Evolutionary conservation across 2,113 vertebrate genomes (phyloP).

Genomic region (Bufo bufo): DNA sequence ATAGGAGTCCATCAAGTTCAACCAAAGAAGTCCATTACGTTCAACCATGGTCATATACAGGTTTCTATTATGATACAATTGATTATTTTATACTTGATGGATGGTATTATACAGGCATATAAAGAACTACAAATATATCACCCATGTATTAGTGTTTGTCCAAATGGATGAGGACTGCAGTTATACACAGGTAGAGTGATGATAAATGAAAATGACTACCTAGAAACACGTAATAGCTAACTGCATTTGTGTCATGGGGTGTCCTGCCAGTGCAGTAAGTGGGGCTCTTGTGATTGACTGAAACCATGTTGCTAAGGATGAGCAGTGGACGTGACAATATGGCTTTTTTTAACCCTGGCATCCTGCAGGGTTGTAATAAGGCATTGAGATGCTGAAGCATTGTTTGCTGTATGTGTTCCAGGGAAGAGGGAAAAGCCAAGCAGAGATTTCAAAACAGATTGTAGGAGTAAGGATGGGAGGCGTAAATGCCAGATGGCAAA

Average conservation of each 20-base stretch:
- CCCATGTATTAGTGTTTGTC: too few species aligned
- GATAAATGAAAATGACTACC: background rate
- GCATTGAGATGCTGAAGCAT: conserved; percentile 3
- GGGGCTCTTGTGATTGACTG: background rate
- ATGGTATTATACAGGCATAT: too few species aligned
- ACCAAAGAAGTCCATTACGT: too few species aligned
- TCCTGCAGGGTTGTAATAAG: background rate
- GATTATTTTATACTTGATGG: too few species aligned
- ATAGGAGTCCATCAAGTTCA: too few species aligned
- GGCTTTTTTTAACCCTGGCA: background rate
- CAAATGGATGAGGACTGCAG: too few species aligned
- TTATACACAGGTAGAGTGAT: too few species aligned
- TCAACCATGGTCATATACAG: too few species aligned
- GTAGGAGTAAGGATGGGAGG: conserved; percentile 42
- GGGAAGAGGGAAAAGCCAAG: conserved; percentile 11
- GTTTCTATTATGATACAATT: too few species aligned
- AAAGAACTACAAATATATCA: too few species aligned
- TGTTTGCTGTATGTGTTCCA: background rate
- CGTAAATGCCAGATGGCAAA: conserved; percentile 41
- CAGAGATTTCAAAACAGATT: conserved; percentile 33
- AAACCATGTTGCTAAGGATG: background rate
- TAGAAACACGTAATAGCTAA: background rate
- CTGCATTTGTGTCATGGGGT: background rate
- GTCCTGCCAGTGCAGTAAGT: background rate
- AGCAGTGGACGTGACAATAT: background rate